These are phyloP conservation scores for Bradypus variegatus DNA, from an alignment of 2,797 vertebrate genomes.

Conservation along the genomic window DNA sequence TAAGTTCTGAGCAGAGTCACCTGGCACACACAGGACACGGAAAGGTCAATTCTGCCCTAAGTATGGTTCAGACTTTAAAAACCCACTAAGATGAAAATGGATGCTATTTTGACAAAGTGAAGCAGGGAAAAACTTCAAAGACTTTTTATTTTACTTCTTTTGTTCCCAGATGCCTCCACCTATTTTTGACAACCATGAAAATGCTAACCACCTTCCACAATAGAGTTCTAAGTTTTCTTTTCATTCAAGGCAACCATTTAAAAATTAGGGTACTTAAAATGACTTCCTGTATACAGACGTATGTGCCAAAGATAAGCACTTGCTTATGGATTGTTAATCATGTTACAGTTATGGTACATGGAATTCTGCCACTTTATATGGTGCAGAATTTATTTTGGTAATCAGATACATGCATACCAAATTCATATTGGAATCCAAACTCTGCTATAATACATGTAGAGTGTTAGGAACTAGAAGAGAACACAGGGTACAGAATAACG, in stretches of 20 bases:
- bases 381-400: slow-evolving; percentile 22
- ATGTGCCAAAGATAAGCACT: neutral
- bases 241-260: slow-evolving; percentile 8
- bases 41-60: neutral
- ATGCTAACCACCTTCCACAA: neutral
- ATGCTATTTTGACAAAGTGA: slow-evolving; percentile 10
- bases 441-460: neutral
- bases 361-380: neutral
- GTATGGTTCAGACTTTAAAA: neutral
- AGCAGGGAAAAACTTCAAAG: neutral
- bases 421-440: neutral
- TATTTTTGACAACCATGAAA: slow-evolving; percentile 37
- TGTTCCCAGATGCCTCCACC: neutral
- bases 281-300: neutral
- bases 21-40: neutral
- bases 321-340: slow-evolving; percentile 23
- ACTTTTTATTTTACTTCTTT: neutral
- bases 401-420: neutral
- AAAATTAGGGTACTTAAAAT: slow-evolving; percentile 25
- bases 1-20: slow-evolving; percentile 8
- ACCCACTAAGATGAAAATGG: neutral
- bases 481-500: no score
- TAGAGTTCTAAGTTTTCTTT: slow-evolving; percentile 1
- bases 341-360: slow-evolving; percentile 3
- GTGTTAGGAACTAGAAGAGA: no score